phyloP scores from a whole-genome alignment of 2,888 invertebrate genomes.

The Epinotia bilunana region DNA sequence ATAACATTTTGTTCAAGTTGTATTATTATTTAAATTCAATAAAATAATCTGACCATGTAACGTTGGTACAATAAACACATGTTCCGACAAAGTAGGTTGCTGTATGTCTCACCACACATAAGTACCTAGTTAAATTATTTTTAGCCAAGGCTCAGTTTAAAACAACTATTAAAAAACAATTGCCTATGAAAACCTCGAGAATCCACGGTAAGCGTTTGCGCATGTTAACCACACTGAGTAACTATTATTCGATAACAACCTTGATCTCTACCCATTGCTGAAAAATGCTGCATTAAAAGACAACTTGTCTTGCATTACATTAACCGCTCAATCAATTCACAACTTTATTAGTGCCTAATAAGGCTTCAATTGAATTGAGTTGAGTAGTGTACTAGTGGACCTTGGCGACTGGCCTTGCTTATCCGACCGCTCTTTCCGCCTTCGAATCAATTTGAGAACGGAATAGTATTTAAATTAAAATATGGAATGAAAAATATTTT shows the following conservation, averaged over 20 bases:
- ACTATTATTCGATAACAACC: conserved; percentile 59
- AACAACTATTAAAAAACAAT: conserved; percentile 13
- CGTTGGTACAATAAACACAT: not conserved
- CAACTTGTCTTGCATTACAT: conserved; percentile 72
- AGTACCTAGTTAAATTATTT: conserved; percentile 19
- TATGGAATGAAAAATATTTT: conserved; percentile 43
- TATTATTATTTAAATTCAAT: not conserved
- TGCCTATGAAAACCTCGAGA: conserved; percentile 7
- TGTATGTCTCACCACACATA: conserved; percentile 15
- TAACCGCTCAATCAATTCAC: conserved; percentile 51
- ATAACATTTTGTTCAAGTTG: too few relatives aligned
- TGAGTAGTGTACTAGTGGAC: conserved; percentile 62
- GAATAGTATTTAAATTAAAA: conserved; percentile 69
- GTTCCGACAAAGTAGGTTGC: not conserved
- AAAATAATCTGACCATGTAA: not conserved
- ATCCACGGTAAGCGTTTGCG: conserved; percentile 12
- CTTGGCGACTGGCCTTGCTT: conserved; percentile 80
- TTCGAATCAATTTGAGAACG: conserved; percentile 77
- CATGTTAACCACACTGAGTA: conserved; percentile 39
- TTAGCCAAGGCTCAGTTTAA: conserved; percentile 12
- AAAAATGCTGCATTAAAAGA: conserved; percentile 81
- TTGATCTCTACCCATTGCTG: conserved; percentile 82
- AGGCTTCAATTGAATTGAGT: conserved; percentile 55
- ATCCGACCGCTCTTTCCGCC: conserved; percentile 83
- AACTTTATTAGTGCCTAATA: conserved; percentile 55